These are phyloP conservation scores for Edolisoma coerulescens DNA, from an alignment of 2,113 vertebrate genomes.

Conservation along the genomic window DNA sequence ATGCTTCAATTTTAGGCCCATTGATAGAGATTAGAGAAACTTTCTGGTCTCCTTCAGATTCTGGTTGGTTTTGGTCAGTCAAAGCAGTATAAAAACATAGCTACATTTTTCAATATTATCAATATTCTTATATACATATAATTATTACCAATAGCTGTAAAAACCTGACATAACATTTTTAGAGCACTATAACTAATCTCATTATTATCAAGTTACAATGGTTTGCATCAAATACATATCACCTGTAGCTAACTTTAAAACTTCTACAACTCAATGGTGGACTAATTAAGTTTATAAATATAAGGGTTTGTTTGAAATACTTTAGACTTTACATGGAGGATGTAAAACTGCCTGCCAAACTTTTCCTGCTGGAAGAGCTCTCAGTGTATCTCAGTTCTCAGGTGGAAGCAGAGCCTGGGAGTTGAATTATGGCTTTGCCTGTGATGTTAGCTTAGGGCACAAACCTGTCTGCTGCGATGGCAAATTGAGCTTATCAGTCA, in stretches of 20 bases:
- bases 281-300: conserved; percentile 57
- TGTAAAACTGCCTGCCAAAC: conserved; percentile 20
- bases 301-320: conserved; percentile 28
- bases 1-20: not conserved
- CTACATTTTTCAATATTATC: conserved; percentile 62
- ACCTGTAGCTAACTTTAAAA: conserved; percentile 60
- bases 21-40: conserved; percentile 5
- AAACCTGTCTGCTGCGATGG: not conserved
- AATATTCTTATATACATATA: too few species aligned
- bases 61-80: conserved; percentile 42
- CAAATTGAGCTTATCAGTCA: not conserved
- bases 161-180: conserved; percentile 64
- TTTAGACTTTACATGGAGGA: conserved; percentile 10
- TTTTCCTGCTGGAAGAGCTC: not conserved
- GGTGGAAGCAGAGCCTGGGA: not conserved
- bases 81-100: conserved; percentile 29
- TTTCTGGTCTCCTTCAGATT: conserved; percentile 40
- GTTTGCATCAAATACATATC: conserved; percentile 59
- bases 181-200: conserved; percentile 63
- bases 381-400: not conserved
- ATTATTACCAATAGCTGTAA: too few species aligned
- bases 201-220: conserved; percentile 56
- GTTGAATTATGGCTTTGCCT: not conserved
- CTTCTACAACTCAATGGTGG: not conserved
- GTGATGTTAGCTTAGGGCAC: not conserved